These are phyloP conservation scores for Hydractinia echinata DNA, from an alignment of 30 jellyfish, hydroid and myxozoan genomes.

Conservation along the genomic window DNA sequence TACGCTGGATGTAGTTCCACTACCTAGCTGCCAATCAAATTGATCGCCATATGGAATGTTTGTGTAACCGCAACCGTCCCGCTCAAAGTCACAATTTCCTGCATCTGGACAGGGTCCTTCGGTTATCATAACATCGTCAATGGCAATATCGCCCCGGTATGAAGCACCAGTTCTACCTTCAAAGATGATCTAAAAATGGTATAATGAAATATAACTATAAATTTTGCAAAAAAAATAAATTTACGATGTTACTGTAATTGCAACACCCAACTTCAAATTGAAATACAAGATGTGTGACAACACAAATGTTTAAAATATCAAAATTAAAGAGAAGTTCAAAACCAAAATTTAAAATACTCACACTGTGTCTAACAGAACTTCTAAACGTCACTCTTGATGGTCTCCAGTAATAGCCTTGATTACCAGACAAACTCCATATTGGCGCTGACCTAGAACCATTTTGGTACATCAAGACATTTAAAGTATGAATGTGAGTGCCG, in stretches of 20 bases:
- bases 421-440: conserved; percentile 67
- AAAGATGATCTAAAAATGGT: conserved; percentile 61
- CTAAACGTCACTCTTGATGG: conserved; percentile 78
- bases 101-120: conserved; percentile 92
- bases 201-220: neutral
- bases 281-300: no score
- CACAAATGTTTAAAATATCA: no score
- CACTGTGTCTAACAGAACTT: conserved; percentile 75
- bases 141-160: conserved; percentile 89
- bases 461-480: conserved; percentile 61
- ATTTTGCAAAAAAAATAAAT: no score
- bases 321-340: no score
- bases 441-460: conserved; percentile 81
- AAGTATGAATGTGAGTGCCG: conserved; percentile 66
- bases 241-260: no score
- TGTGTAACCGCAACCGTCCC: conserved; percentile 71
- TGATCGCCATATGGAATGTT: conserved; percentile 59
- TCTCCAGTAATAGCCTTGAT: conserved; percentile 82
- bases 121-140: conserved; percentile 75
- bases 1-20: conserved; percentile 55
- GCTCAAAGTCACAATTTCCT: conserved; percentile 79
- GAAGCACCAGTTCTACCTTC: conserved; percentile 85
- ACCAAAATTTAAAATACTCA: conserved; percentile 7
- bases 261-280: no score
- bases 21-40: conserved; percentile 76